Evolutionary conservation across 2,888 invertebrate genomes (phyloP).

Genomic region (Phragmatobia fuliginosa): DNA sequence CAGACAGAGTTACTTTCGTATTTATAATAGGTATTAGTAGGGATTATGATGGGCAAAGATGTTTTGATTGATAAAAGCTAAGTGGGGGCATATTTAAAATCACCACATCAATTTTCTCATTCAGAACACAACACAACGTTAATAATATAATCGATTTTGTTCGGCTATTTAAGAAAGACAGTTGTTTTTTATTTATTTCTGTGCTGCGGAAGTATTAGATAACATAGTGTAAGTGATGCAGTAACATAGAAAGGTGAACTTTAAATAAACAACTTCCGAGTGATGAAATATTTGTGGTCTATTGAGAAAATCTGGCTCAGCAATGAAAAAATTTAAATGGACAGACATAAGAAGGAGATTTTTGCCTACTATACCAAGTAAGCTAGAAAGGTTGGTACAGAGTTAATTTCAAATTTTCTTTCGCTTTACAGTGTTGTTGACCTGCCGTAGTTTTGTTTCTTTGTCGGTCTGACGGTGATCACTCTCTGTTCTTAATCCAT

Average conservation of each 20-base stretch:
- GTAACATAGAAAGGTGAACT: conserved; percentile 32
- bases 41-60: neutral
- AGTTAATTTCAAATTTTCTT: no score
- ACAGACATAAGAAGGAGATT: no score
- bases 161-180: conserved; percentile 12
- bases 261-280: neutral
- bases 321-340: no score
- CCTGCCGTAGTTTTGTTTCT: no score
- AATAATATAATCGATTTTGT: conserved; percentile 30
- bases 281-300: neutral
- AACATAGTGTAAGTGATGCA: conserved; percentile 37
- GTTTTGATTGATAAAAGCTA: neutral
- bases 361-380: no score
- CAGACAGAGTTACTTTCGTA: no score
- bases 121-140: neutral
- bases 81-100: neutral
- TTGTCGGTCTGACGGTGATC: no score
- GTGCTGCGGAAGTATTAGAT: conserved; percentile 39
- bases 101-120: neutral
- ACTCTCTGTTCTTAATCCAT: neutral
- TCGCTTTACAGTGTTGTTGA: no score
- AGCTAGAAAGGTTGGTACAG: no score
- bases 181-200: conserved; percentile 26
- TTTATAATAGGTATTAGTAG: no score
- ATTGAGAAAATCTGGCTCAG: neutral